These are phyloP conservation scores for Gobiocypris rarus DNA, from an alignment of 2,113 vertebrate genomes.

Conservation along the genomic window DNA sequence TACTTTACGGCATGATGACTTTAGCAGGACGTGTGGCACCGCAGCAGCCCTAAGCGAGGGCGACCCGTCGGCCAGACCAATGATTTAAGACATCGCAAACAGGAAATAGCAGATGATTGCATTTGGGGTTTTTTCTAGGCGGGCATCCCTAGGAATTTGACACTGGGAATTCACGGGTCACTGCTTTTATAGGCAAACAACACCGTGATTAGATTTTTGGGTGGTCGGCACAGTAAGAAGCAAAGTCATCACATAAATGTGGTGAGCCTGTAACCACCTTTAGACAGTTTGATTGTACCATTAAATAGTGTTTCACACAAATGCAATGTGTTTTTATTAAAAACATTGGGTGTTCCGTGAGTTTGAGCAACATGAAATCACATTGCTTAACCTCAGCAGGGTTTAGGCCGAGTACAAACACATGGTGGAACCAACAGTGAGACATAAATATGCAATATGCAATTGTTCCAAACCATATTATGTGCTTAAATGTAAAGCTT, in stretches of 20 bases:
- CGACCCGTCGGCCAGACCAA: not conserved
- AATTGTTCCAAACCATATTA: not conserved
- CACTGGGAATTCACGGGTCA: not conserved
- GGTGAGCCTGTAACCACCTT: not conserved
- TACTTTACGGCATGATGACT: not conserved
- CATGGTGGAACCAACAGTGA: not conserved
- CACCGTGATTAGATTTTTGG: constrained; percentile 11
- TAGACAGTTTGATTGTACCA: constrained; percentile 23
- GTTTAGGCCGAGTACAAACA: not conserved
- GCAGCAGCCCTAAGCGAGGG: not conserved
- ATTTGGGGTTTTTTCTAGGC: not conserved
- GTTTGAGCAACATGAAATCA: not conserved
- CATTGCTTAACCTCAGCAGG: constrained; percentile 14
- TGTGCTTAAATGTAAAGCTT: not conserved
- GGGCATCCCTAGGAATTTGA: not conserved
- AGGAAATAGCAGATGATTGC: constrained; percentile 21
- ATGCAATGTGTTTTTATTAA: constrained; percentile 32
- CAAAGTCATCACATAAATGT: not conserved
- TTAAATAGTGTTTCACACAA: constrained; percentile 35
- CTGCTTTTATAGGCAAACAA: constrained; percentile 14
- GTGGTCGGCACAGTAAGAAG: constrained; percentile 24
- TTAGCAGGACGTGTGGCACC: constrained; percentile 23
- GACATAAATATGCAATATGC: not conserved
- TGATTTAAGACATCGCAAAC: not conserved
- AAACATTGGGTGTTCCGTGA: constrained; percentile 16